Base-by-base conservation (phyloP, 2,797 vertebrate species). In the Sebastes alutus region DNA sequence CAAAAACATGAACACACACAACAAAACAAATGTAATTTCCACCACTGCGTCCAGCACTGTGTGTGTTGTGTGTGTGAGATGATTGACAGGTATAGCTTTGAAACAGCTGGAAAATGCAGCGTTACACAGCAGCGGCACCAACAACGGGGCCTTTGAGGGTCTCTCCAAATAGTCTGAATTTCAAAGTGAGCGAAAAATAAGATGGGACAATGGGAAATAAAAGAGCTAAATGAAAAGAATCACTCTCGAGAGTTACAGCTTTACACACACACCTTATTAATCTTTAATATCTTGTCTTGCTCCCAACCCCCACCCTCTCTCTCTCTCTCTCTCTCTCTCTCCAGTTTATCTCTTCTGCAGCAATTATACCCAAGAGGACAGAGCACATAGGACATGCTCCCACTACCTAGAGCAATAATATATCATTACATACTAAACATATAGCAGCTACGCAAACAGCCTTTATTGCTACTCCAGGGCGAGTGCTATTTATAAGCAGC, bases 381-480 rank as follows among this genome's bases (percentile, higher is more conserved):
- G 69, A 84, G 81, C 90, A 84, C 89, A 93, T 73, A 92, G 88
- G 90, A 93, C 88, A 92, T 88, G 89, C 87, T 91, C 88, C 87
- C 86, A 79, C 91, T 88, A 93, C 93, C 93, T 93, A 63, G 82
- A 94, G 94, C 93, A 90, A 91, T 92, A 93, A 94, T 92, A 93
- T 89, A 95, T 94, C 90, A 94, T 92, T 90, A 90, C 86, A 82
- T 89, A 87, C 92, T 93, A 91, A 94, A 93, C 91, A 90, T 93
- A 93, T 88, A 95, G 85, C 92, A 86, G 91, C 88, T 87, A 91
- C 52, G 83, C 92, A 95, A 94, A 94, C 92, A 93, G 84, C 83
- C 85, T 94, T 94, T 95, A 94, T 95, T 96, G 92, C 92, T 84
- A 93, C 94, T 96, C 77, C 84, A 93, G 93, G 95, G 94, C 85